Percentiles rank a stretch among this genome's conserved stretches.
These are phyloP conservation scores for Coracias cyanogaster DNA, from an alignment of 2,797 vertebrate genomes.

Conservation along the genomic window DNA sequence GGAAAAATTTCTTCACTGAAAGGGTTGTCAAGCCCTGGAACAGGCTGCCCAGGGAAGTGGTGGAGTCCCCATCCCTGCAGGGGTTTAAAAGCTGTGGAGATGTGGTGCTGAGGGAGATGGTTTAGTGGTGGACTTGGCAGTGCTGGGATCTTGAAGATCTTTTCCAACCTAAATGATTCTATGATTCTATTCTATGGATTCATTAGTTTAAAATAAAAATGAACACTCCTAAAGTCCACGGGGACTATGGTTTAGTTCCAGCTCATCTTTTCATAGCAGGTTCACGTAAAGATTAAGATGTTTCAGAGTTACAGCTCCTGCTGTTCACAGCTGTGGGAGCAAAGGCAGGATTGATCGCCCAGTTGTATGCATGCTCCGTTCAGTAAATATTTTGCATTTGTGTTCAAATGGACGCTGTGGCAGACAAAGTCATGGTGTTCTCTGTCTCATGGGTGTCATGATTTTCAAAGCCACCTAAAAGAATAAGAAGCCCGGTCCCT, in stretches of 20 bases:
- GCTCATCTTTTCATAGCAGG: background rate
- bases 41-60: background rate
- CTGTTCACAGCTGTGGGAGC: background rate
- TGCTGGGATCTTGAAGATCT: background rate
- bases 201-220: background rate
- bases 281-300: background rate
- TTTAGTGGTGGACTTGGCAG: background rate
- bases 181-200: background rate
- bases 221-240: background rate
- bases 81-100: background rate
- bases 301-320: background rate
- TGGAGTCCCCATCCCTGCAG: background rate
- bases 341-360: background rate
- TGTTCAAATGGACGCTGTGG: background rate
- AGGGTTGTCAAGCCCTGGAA: background rate
- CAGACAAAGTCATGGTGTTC: background rate
- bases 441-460: background rate
- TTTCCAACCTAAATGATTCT: background rate
- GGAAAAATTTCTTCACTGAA: background rate
- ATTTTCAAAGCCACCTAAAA: conserved; percentile 32
- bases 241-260: background rate
- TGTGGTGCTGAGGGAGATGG: background rate
- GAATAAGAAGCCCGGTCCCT: background rate
- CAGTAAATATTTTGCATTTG: background rate
- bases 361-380: background rate